Percentiles rank a stretch among this genome's conserved stretches.
Evolutionary conservation across 2,888 invertebrate genomes (phyloP).

Genomic region (Chydorus sphaericus): DNA sequence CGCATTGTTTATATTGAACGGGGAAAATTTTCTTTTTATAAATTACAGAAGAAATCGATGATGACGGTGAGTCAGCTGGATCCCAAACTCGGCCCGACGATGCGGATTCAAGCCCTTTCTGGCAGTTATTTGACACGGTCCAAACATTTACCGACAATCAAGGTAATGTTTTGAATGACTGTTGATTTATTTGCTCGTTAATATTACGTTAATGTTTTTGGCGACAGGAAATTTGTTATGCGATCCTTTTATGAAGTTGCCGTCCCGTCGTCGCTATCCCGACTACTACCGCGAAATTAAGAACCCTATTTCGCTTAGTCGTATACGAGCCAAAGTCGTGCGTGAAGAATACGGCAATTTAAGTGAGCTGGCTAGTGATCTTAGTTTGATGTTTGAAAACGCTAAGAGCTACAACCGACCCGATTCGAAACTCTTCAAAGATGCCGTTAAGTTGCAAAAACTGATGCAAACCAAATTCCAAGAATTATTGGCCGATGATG

Average conservation of each 20-base stretch:
- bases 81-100: conserved; percentile 23
- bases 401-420: conserved; percentile 78
- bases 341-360: conserved; percentile 65
- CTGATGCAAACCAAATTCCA: conserved; percentile 66
- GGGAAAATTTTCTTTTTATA: background rate
- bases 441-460: conserved; percentile 70
- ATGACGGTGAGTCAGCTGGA: conserved; percentile 23
- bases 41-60: conserved; percentile 33
- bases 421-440: conserved; percentile 64
- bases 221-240: conserved; percentile 58
- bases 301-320: conserved; percentile 82
- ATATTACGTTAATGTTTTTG: conserved; percentile 18
- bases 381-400: conserved; percentile 94
- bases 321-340: conserved; percentile 66
- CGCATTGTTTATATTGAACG: background rate
- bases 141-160: conserved; percentile 28
- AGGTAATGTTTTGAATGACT: conserved; percentile 13
- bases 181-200: too few species aligned
- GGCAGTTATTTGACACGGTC: conserved; percentile 78
- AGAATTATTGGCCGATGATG: conserved; percentile 43
- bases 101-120: conserved; percentile 55
- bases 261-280: conserved; percentile 78
- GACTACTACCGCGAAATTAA: conserved; percentile 97
- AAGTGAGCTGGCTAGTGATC: conserved; percentile 78
- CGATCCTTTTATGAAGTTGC: conserved; percentile 85